These are phyloP conservation scores for Vimba vimba DNA, from an alignment of 2,113 vertebrate genomes.

Conservation along the genomic window DNA sequence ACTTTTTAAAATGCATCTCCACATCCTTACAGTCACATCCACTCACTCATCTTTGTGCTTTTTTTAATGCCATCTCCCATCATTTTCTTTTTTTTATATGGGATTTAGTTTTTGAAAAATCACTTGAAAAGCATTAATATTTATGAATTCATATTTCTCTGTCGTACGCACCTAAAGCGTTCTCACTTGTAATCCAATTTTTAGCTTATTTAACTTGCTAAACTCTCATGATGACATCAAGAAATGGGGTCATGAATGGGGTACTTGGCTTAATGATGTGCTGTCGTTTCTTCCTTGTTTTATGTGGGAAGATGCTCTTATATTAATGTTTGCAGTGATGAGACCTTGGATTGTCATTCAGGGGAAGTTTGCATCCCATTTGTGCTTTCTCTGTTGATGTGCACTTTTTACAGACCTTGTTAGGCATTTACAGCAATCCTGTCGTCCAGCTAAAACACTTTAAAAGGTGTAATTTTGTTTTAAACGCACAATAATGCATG, in stretches of 20 bases:
- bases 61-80: not conserved
- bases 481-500: not conserved
- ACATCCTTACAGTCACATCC: not conserved
- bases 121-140: constrained; percentile 26
- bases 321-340: constrained; percentile 26
- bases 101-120: constrained; percentile 13
- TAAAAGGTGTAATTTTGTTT: constrained; percentile 44
- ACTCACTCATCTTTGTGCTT: not conserved
- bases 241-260: not conserved
- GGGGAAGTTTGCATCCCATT: constrained; percentile 30
- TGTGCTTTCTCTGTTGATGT: not conserved
- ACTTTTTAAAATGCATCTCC: constrained; percentile 5
- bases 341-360: constrained; percentile 43
- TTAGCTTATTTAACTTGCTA: constrained; percentile 35
- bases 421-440: constrained; percentile 38
- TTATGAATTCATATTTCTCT: not conserved
- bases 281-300: not conserved
- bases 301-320: constrained; percentile 18
- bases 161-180: not conserved
- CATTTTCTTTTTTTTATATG: not conserved
- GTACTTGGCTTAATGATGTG: not conserved
- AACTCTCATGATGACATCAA: constrained; percentile 3
- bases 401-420: constrained; percentile 28
- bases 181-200: constrained; percentile 12
- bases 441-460: constrained; percentile 25